phyloP scores from a whole-genome alignment of 2,113 vertebrate genomes.

The Parus major region DNA sequence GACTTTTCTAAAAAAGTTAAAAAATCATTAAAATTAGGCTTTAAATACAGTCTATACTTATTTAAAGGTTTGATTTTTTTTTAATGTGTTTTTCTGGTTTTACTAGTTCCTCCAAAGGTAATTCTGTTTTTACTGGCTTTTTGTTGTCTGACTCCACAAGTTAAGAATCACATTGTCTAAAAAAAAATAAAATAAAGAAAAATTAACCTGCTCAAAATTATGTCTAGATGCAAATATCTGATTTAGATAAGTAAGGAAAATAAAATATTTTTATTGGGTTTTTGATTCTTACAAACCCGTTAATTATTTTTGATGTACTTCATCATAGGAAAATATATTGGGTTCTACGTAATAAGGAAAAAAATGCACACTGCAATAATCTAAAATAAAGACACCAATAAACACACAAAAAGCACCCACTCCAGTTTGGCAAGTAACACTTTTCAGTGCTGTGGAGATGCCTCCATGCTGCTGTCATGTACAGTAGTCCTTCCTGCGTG shows the following conservation, averaged over 20 bases:
- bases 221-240: background rate
- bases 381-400: background rate
- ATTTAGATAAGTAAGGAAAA: background rate
- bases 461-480: background rate
- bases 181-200: background rate
- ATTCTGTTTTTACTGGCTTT: background rate
- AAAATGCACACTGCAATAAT: accelerated
- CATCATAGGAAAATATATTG: background rate
- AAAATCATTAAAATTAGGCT: background rate
- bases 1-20: background rate
- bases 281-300: background rate
- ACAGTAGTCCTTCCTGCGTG: background rate
- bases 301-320: background rate
- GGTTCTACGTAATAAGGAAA: background rate
- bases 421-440: background rate
- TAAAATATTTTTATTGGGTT: background rate
- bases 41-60: background rate
- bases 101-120: background rate
- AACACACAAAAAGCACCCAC: accelerated
- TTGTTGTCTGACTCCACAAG: background rate
- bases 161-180: background rate
- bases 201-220: background rate
- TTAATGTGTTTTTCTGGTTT: accelerated
- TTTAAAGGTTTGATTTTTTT: background rate
- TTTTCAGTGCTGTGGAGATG: background rate